Base-by-base conservation (phyloP, 1,140 invertebrate genomes). In the Euglossa dilemma region DNA sequence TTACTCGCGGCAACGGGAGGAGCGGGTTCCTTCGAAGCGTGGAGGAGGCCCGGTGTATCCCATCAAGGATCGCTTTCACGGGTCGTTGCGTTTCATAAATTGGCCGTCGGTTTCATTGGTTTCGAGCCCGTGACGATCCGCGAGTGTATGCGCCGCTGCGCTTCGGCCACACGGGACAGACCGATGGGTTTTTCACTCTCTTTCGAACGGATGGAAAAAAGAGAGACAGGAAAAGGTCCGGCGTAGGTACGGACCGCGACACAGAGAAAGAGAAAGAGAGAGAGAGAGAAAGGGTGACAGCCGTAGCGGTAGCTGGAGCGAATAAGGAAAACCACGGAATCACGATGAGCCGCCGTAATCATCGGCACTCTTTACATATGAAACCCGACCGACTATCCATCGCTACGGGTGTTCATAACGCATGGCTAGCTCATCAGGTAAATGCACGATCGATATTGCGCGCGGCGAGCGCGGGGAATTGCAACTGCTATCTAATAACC, bases 401-500 rank as follows among this genome's bases (percentile, higher is more conserved):
- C 73, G 52, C 85, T 69, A 7, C 47, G 80, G 69, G 76, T 83
- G 85, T 91, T 91, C 88, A 91, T 92, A 92, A 91, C 90, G 89
- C 90, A 91, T 84, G 85, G 88, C 66, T 87, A 89, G 90, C 89
- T 92, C 91, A 92, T 92, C 90, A 89, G 84, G 91, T 86, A 91
- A 92, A 91, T 91, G 91, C 80, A 85, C 85, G 88, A 91, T 90
- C 84, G 86, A 91, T 91, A 91, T 79, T 61, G 47, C 75, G 59
- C 85, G 75, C 77, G 74, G 47, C 64, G 59, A 88, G 80, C 77
- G 79, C 71, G 56, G 72, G 79, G 86, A 89, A 90, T 90, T 85
- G 90, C 85, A 87, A 88, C 84, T 89, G 77, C 91, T 91, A 87
- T 92, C 90, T 91, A 92, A 91, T 92, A 91, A 90, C 86, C 88